Base-by-base conservation (phyloP, 2,888 invertebrate genomes). In the Eumerus sabulonum region DNA sequence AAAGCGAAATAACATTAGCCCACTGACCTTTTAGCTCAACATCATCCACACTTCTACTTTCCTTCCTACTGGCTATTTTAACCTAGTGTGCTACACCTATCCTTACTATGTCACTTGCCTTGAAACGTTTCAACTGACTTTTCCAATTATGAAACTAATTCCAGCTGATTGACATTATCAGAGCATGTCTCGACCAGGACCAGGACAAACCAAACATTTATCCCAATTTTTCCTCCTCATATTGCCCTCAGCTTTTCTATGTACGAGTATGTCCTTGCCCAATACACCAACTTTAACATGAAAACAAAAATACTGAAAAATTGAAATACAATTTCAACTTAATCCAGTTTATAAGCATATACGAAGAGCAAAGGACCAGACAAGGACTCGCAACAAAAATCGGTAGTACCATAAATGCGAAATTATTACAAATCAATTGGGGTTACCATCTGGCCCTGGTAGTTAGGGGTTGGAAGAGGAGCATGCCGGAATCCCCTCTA, bases 361-460 rank as follows among this genome's bases (percentile, higher is more conserved):
- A 9, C 9, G 27, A 18, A 38, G 14, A 36, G 40, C 35, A 38
- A 36, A 47, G 53, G 40, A 45, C 18, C 16, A 44, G 14, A 13
- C 51, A 53, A 17, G 18, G 47, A 47, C 12, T 16, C 11, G 13
- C 27, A 53, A 54, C 48, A 51, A 45, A 54, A 74, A 81, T 81
- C 70, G 63, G 47, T 63, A 82, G 64, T 73, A n/a, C n/a, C n/a
- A n/a, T n/a, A 76, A 71, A 85, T 85, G 83, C 84, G 85, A 85
- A 86, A 86, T 87, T 86, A 87, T 87, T 85, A 84, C 85, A 87
- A 87, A 87, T 87, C 87, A 87, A 87, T 87, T 87, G 85, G 56
- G 56, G 70, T 68, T n/a, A 76, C 42, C 76, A 76, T 66, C 76
- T 76, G 76, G 71, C 19, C 56, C 56, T 53, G 18, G 47, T 14